Evolutionary conservation across 1,140 invertebrate species (phyloP).

Genomic region (Camponotus floridanus): DNA sequence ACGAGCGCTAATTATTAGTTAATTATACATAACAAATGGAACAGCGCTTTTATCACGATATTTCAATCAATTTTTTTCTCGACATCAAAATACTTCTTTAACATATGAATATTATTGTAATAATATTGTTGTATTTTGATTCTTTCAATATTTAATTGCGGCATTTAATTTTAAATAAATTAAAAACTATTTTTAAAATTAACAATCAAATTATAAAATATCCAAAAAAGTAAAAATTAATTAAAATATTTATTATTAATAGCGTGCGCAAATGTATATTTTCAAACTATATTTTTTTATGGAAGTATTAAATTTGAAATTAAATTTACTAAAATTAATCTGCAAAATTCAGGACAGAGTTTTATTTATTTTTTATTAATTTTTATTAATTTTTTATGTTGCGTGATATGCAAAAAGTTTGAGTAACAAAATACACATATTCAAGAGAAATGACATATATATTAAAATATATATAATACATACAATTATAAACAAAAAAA

Average conservation of each 20-base stretch:
- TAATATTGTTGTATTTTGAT: background rate
- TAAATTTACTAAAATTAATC: background rate
- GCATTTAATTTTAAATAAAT: background rate
- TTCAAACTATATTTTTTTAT: background rate
- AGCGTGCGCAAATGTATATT: background rate
- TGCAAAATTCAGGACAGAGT: background rate
- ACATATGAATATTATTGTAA: background rate
- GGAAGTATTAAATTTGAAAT: background rate
- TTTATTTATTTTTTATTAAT: no score
- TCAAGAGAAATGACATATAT: no score
- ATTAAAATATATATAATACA: no score
- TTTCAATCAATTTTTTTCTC: conserved; percentile 8
- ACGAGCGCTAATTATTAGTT: conserved; percentile 49
- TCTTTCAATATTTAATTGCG: background rate
- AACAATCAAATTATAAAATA: background rate
- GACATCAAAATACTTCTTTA: background rate
- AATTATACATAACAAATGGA: conserved; percentile 12
- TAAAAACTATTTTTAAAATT: background rate
- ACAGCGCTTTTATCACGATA: background rate
- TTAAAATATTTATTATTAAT: conserved; percentile 4
- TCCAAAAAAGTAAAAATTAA: no score
- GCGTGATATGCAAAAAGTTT: no score
- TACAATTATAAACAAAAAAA: no score
- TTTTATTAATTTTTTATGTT: no score
- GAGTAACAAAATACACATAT: no score